phyloP scores from a whole-genome alignment of 2,888 invertebrate species.

The Leptopterna dolabrata region DNA sequence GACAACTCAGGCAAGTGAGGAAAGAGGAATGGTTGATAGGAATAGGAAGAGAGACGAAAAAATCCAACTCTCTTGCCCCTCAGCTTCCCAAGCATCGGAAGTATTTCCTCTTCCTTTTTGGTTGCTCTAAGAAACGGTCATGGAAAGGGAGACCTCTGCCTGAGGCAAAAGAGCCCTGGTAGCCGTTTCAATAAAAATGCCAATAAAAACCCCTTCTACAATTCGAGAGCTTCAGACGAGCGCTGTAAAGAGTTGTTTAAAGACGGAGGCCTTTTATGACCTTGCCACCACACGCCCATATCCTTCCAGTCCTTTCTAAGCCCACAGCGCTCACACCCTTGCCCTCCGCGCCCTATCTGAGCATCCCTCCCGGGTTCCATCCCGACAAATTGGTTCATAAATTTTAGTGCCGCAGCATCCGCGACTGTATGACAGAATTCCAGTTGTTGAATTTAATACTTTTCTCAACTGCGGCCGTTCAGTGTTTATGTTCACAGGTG shows the following conservation, averaged over 20 bases:
- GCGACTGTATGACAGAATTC: background rate
- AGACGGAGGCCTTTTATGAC: constrained; percentile 31
- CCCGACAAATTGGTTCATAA: constrained; percentile 36
- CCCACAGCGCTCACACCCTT: background rate
- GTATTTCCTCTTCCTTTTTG: background rate
- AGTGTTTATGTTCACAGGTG: background rate
- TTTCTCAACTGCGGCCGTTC: background rate
- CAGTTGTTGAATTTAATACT: background rate
- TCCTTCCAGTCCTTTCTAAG: background rate
- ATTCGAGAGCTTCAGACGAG: background rate
- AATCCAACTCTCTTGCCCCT: background rate
- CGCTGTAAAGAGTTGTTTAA: constrained; percentile 34
- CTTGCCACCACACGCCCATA: background rate
- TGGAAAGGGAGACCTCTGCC: background rate
- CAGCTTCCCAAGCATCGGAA: background rate
- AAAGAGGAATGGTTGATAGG: constrained; percentile 39
- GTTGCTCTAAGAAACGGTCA: background rate
- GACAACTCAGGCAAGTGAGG: constrained; percentile 22
- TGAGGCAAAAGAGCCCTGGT: background rate
- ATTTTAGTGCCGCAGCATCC: constrained; percentile 3
- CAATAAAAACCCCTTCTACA: constrained; percentile 31
- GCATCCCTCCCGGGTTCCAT: background rate
- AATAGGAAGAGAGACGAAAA: background rate
- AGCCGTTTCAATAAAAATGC: constrained; percentile 36
- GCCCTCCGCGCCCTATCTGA: background rate